phyloP scores from a whole-genome alignment of 2,797 vertebrate genomes.

The Melanotaenia nigrans region DNA sequence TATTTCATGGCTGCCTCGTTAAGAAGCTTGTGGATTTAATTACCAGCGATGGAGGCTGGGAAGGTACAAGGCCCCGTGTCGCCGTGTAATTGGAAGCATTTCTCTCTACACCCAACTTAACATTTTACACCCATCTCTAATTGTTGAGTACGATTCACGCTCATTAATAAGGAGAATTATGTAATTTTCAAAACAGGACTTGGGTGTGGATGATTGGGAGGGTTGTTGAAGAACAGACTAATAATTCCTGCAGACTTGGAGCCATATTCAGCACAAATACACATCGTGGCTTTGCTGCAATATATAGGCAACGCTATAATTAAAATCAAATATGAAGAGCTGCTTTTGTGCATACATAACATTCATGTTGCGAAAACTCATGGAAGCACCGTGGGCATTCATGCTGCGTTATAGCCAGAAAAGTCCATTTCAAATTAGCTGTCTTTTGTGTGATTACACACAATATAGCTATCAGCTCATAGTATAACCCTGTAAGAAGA shows the following conservation, averaged over 20 bases:
- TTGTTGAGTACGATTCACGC: slow-evolving; percentile 76
- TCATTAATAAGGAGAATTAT: slow-evolving; percentile 80
- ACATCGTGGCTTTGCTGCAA: slow-evolving; percentile 31
- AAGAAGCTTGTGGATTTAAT: slow-evolving; percentile 80
- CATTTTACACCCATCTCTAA: slow-evolving; percentile 79
- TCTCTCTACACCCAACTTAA: slow-evolving; percentile 78
- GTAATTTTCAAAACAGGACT: slow-evolving; percentile 76
- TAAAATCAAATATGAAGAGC: slow-evolving; percentile 48
- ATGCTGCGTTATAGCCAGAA: slow-evolving; percentile 27
- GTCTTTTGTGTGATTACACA: slow-evolving; percentile 16
- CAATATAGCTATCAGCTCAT: slow-evolving; percentile 3
- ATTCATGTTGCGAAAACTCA: slow-evolving; percentile 40
- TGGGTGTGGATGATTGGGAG: slow-evolving; percentile 48
- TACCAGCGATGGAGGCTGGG: slow-evolving; percentile 69
- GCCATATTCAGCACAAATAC: slow-evolving; percentile 38
- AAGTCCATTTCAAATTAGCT: slow-evolving; percentile 37
- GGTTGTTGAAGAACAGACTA: slow-evolving; percentile 39
- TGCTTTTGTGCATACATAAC: slow-evolving; percentile 37
- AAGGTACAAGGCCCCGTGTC: slow-evolving; percentile 78
- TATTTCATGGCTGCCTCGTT: slow-evolving; percentile 78
- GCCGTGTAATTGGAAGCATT: slow-evolving; percentile 76
- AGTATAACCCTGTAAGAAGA: neutral
- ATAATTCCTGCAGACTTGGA: slow-evolving; percentile 54
- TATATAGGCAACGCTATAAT: slow-evolving; percentile 58
- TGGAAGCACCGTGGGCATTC: slow-evolving; percentile 5